These are phyloP conservation scores for Protosalanx chinensis DNA, from an alignment of 2,797 vertebrate species.

Conservation along the genomic window DNA sequence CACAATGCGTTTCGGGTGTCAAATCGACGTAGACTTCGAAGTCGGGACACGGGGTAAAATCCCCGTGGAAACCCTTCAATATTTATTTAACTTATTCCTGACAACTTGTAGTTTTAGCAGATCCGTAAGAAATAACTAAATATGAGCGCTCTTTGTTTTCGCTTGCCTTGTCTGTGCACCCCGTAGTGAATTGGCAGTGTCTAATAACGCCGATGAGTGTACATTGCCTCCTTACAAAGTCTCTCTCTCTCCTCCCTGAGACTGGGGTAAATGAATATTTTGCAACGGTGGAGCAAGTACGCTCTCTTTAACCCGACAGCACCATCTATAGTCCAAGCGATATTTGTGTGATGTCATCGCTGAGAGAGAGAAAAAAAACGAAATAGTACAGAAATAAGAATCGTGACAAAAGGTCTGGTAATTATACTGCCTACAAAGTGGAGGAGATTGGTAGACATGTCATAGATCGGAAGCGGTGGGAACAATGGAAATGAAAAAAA, in stretches of 20 bases:
- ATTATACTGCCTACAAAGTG: too few species aligned
- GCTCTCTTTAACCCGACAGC: constrained; percentile 57
- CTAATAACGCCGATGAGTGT: constrained; percentile 29
- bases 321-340: constrained; percentile 45
- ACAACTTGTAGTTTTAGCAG: neutral
- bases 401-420: neutral
- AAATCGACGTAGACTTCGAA: constrained; percentile 5
- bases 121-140: neutral
- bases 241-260: constrained; percentile 13
- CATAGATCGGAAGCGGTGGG: too few species aligned
- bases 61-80: constrained; percentile 13
- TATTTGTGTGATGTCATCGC: constrained; percentile 38
- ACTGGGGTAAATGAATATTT: constrained; percentile 32
- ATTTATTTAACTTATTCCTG: neutral
- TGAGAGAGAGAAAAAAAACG: neutral
- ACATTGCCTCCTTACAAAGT: constrained; percentile 37
- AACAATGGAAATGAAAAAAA: too few species aligned
- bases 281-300: constrained; percentile 18
- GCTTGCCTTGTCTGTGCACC: constrained; percentile 25
- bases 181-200: constrained; percentile 32
- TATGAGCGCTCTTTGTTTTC: constrained; percentile 19
- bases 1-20: constrained; percentile 13
- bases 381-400: too few species aligned
- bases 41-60: constrained; percentile 11
- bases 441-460: neutral